These are phyloP conservation scores for Nomia melanderi DNA, from an alignment of 1,140 invertebrate species.

Conservation along the genomic window DNA sequence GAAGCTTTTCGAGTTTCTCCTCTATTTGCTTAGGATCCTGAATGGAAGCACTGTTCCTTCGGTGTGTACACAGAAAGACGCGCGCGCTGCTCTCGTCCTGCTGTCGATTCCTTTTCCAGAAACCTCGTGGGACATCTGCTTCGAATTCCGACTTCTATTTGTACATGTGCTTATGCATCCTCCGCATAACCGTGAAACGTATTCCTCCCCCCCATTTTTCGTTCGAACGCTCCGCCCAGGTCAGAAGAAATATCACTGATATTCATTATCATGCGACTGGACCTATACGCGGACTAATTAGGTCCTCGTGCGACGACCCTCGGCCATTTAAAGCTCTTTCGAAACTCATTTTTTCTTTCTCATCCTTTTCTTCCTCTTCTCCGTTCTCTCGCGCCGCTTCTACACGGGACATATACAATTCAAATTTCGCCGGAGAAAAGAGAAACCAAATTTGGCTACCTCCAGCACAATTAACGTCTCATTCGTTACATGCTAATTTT, in stretches of 20 bases:
- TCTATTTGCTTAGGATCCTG: slow-evolving; percentile 41
- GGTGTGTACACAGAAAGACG: slow-evolving; percentile 11
- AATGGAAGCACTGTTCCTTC: slow-evolving; percentile 33
- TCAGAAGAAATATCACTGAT: neutral
- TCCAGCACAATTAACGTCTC: neutral
- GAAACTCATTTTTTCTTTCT: neutral
- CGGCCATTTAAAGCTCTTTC: neutral
- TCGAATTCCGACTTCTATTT: slow-evolving; percentile 42
- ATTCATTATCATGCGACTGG: neutral
- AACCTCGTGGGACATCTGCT: slow-evolving; percentile 62
- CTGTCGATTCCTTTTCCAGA: slow-evolving; percentile 55
- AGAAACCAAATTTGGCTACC: too few relatives aligned
- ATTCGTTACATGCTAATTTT: too few relatives aligned
- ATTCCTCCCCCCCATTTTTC: too few relatives aligned
- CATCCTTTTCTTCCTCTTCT: too few relatives aligned
- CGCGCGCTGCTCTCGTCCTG: slow-evolving; percentile 47
- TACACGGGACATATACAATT: neutral
- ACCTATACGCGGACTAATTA: neutral
- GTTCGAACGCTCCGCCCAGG: neutral
- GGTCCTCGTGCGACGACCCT: neutral
- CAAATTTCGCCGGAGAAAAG: neutral
- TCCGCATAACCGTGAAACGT: neutral
- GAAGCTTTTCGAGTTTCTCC: slow-evolving; percentile 1
- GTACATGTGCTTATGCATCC: slow-evolving; percentile 18
- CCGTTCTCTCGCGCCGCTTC: too few relatives aligned